A percentile compares a stretch with the other conserved stretches of the same genome.
These are phyloP conservation scores for Orthonychiurus folsomi DNA, from an alignment of 2,888 invertebrate genomes.

Conservation along the genomic window DNA sequence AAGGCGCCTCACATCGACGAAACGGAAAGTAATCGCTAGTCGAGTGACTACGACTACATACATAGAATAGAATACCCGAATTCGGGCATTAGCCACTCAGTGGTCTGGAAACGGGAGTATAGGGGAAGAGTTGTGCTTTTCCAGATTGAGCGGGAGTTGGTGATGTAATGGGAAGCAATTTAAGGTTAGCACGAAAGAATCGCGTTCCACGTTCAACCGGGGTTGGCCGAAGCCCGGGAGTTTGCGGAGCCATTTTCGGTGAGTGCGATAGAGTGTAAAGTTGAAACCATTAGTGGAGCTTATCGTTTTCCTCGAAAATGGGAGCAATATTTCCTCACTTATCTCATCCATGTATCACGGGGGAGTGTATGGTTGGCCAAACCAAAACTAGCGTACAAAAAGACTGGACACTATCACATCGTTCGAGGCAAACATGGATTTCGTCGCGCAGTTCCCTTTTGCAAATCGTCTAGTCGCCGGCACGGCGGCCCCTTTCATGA, in stretches of 20 bases:
- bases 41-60: too few relatives aligned
- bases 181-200: constrained; percentile 11
- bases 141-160: constrained; percentile 14
- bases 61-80: neutral
- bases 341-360: constrained; percentile 32
- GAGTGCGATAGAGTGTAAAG: constrained; percentile 52
- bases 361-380: neutral
- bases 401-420: constrained; percentile 32
- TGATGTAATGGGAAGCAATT: constrained; percentile 27
- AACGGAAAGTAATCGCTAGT: too few relatives aligned
- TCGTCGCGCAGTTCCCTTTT: neutral
- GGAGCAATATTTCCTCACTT: constrained; percentile 48
- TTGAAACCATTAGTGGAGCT: constrained; percentile 51
- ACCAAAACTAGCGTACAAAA: constrained; percentile 1
- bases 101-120: neutral
- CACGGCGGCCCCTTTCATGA: too few relatives aligned
- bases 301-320: constrained; percentile 42
- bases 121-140: neutral
- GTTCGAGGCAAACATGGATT: constrained; percentile 33
- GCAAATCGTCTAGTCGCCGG: neutral
- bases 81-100: neutral
- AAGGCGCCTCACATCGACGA: neutral
- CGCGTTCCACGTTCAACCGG: constrained; percentile 33
- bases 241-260: neutral
- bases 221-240: too few relatives aligned